Base-by-base conservation (phyloP, 2,113 vertebrate species). In the Nothobranchius kuhntae region DNA sequence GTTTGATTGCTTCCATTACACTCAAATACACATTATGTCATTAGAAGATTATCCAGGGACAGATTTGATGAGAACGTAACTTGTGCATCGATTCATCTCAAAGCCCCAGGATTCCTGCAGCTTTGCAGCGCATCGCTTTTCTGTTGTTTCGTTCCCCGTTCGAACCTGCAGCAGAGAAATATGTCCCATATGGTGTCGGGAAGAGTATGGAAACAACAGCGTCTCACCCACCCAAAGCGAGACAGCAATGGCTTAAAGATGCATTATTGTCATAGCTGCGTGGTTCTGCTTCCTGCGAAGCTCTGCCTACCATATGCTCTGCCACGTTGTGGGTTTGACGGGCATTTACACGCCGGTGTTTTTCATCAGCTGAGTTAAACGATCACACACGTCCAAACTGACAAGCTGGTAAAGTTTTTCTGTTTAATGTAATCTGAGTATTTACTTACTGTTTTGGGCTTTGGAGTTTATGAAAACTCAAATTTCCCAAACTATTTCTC, bases 161-260 rank as follows among this genome's bases (percentile, higher is more conserved):
- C 85, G 82, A 87, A 89, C 80, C 77, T 68, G 71, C 36, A 15
- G 77, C 63, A 46, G 65, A 73, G 55, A 88, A 90, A 90, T 87
- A 65, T 75, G 65, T 81, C 87, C 85, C 84, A 88, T 77, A 87
- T 89, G 87, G 77, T 81, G 80, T 26, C 24, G 77, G 77, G 81
- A 85, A 84, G 82, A 79, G 71, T 85, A 81, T 87, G 84, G 82
- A 88, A 86, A 87, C 62, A 84, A 81, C 83, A 85, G 69, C 72
- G 73, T 75, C 77, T 80, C 61, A 57, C 17, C 61, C 62, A 73
- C 64, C 56, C 66, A 82, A 45, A 82, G 75, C 78, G 77, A 57
- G 65, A 48, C 45, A 71, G 17, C 52, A 46, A 13, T 35, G 51
- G 44, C 45, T 75, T 40, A 70, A 53, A 72, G 58, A 75, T 58